Base-by-base conservation (phyloP, 1,140 invertebrate species). In the Eciton burchellii region DNA sequence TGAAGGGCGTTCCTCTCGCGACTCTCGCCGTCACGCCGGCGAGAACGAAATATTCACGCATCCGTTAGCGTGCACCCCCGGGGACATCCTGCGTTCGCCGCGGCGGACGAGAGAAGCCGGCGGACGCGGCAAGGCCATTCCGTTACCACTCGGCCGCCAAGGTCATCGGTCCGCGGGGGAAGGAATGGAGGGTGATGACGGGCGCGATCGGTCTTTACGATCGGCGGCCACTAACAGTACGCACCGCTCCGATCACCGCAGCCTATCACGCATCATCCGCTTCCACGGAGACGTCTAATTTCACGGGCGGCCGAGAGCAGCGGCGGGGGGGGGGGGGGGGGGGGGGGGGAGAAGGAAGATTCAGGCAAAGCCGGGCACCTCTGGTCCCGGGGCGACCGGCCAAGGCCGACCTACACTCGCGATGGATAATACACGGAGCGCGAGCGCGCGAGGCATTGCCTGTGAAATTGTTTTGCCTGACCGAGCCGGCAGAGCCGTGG, bases 381-480 rank as follows among this genome's bases (percentile, higher is more conserved):
- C 74, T 54, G 73, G 71, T 59, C 82, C 54, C n/a, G 52, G 52
- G 76, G 76, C 71, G 41, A 68, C 41, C 71, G 41, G 73, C 41
- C 71, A 54, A 74, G 74, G 62, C 63, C 84, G 90, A 90, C 88
- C 90, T 90, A 89, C n/a, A n/a, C 89, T 90, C 71, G 83, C 65
- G 85, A 88, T 90, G 83, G 88, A 91, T 91, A 89, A 87, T 87
- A 84, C 85, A 84, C 47, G 35, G 47, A n/a, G 41, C 12, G 19
- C 82, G 24, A 35, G 49, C 12, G 19, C 82, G 82, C 77, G 54
- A 71, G 76, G 84, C 84, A 81, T 90, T 89, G 79, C 81, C 83
- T 87, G 35, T 35, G 89, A 91, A 92, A 92, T 91, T 90, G 90
- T 92, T 92, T 90, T 83, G 89, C 84, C 86, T 70, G 52, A 29